phyloP scores from a whole-genome alignment of 2,113 vertebrate genomes.

The Tenrec ecaudatus region DNA sequence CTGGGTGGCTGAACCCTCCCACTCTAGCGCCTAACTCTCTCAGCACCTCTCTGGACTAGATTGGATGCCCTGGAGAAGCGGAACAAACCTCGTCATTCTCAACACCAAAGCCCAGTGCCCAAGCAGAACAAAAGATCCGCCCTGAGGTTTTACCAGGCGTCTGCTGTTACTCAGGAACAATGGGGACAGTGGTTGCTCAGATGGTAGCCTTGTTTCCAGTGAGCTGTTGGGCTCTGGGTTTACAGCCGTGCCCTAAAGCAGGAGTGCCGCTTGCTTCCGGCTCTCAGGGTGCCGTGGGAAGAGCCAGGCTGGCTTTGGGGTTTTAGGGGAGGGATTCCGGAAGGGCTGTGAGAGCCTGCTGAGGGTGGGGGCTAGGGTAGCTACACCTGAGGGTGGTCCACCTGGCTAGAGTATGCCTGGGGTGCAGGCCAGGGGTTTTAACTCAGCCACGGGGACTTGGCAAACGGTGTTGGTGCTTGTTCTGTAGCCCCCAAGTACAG shows the following conservation, averaged over 20 bases:
- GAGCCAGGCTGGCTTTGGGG: background rate
- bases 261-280: rapidly evolving
- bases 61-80: background rate
- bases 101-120: rapidly evolving
- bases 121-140: background rate
- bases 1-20: background rate
- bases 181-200: background rate
- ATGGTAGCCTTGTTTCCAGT: background rate
- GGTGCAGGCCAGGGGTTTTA: too few relatives aligned
- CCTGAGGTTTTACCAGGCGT: background rate
- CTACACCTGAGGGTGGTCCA: background rate
- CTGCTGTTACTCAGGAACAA: conserved; percentile 11
- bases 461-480: background rate
- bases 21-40: rapidly evolving
- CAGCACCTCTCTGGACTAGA: rapidly evolving
- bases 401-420: background rate
- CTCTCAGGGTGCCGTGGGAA: background rate
- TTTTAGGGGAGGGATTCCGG: background rate
- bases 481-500: too few relatives aligned
- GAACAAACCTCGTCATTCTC: background rate
- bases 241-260: conserved; percentile 40
- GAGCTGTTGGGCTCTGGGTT: background rate
- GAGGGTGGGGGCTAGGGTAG: too few relatives aligned
- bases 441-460: too few relatives aligned
- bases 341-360: background rate